These are phyloP conservation scores for Apogon hyalosoma DNA, from an alignment of 2,797 vertebrate species.

Conservation along the genomic window DNA sequence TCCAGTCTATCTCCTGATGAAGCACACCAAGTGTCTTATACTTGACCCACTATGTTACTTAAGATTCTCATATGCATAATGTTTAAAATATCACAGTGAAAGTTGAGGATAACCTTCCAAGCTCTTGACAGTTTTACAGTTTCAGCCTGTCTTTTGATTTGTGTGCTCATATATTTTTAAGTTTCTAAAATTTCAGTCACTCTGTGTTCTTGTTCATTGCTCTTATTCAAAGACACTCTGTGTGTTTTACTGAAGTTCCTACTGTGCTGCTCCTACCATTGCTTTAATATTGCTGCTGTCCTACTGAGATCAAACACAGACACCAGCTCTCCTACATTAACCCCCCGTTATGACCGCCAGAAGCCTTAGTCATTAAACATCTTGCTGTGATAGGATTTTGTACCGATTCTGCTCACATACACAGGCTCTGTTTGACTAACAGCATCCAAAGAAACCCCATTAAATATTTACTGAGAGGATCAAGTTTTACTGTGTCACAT, in stretches of 20 bases:
- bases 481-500: slow-evolving; percentile 14
- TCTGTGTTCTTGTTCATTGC: slow-evolving; percentile 21
- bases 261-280: slow-evolving; percentile 47
- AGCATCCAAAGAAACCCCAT: slow-evolving; percentile 12
- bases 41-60: no score
- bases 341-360: slow-evolving; percentile 45
- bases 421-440: slow-evolving; percentile 27
- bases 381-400: slow-evolving; percentile 8
- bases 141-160: background rate
- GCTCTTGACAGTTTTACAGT: no score
- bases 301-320: slow-evolving; percentile 71
- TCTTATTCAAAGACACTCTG: slow-evolving; percentile 31
- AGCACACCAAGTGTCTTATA: no score
- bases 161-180: background rate
- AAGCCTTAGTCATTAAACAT: slow-evolving; percentile 56
- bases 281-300: slow-evolving; percentile 63
- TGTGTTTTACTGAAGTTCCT: slow-evolving; percentile 58
- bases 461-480: background rate
- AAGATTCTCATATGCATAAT: no score
- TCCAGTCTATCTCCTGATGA: no score
- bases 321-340: slow-evolving; percentile 34
- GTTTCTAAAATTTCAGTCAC: background rate
- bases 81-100: no score
- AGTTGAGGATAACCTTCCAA: no score
- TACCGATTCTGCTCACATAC: slow-evolving; percentile 39